phyloP scores from a whole-genome alignment of 2,113 vertebrate species.

The Platichthys flesus region DNA sequence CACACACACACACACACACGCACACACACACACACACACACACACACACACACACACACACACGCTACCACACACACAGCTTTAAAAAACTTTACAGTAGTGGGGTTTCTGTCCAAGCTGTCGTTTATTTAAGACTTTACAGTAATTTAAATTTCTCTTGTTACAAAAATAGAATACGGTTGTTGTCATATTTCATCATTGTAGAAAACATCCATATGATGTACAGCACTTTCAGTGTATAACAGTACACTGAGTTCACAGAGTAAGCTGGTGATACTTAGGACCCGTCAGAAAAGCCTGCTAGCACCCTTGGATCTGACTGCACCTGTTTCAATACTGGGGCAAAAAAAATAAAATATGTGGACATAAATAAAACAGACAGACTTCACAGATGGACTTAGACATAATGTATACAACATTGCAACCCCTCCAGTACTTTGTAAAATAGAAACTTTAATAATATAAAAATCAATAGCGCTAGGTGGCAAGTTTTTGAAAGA shows the following conservation, averaged over 20 bases:
- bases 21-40: not conserved
- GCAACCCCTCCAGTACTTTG: constrained; percentile 53
- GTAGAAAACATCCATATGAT: constrained; percentile 82
- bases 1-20: not conserved
- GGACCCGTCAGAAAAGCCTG: constrained; percentile 71
- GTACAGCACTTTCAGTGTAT: constrained; percentile 79
- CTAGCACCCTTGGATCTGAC: constrained; percentile 69
- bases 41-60: not conserved
- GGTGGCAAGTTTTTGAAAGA: constrained; percentile 53
- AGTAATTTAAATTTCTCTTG: constrained; percentile 77
- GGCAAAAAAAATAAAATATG: constrained; percentile 48
- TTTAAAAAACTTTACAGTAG: constrained; percentile 55
- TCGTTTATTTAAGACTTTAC: constrained; percentile 85
- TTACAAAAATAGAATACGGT: constrained; percentile 83
- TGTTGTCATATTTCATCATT: constrained; percentile 75
- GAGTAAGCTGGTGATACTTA: constrained; percentile 60
- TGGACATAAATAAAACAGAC: constrained; percentile 68
- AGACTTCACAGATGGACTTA: constrained; percentile 67
- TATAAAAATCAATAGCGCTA: constrained; percentile 65
- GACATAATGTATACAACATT: constrained; percentile 61
- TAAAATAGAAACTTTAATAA: constrained; percentile 59
- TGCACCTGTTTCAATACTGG: constrained; percentile 51
- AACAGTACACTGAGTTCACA: constrained; percentile 75
- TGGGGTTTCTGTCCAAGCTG: constrained; percentile 77
- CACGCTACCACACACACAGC: not conserved